Evolutionary conservation across 1,140 invertebrate species (phyloP).

Genomic region (Berghia stephanieae): DNA sequence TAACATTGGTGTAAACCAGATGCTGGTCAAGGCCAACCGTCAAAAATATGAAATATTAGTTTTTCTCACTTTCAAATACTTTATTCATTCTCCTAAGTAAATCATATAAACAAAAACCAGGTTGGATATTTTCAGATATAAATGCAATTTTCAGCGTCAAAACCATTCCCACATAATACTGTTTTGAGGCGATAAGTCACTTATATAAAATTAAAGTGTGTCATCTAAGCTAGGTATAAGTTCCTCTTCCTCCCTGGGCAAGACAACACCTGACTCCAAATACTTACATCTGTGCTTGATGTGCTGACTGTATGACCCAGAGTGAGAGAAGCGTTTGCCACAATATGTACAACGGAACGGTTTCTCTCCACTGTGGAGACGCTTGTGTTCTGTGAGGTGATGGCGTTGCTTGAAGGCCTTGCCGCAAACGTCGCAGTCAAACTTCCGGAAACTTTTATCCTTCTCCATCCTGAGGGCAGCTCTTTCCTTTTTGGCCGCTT

Average conservation of each 20-base stretch:
- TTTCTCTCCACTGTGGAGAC: constrained; percentile 98
- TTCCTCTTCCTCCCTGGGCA: constrained; percentile 27
- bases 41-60: no score
- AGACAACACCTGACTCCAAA: constrained; percentile 20
- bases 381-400: constrained; percentile 97
- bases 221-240: not conserved
- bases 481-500: no score
- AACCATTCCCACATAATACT: not conserved
- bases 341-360: constrained; percentile 98
- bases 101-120: not conserved
- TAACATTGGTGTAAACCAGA: no score
- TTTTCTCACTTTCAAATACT: no score
- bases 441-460: constrained; percentile 68
- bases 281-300: constrained; percentile 92
- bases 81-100: no score
- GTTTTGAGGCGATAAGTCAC: not conserved
- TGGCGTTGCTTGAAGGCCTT: constrained; percentile 99
- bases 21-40: no score
- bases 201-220: not conserved
- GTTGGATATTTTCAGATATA: not conserved
- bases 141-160: not conserved
- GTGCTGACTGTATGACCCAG: constrained; percentile 98
- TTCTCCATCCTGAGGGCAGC: no score
- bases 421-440: constrained; percentile 86
- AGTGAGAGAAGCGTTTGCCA: constrained; percentile 98